Conservation (phyloP, 2,888 invertebrate species). For the Smittia aterrima region DNA sequence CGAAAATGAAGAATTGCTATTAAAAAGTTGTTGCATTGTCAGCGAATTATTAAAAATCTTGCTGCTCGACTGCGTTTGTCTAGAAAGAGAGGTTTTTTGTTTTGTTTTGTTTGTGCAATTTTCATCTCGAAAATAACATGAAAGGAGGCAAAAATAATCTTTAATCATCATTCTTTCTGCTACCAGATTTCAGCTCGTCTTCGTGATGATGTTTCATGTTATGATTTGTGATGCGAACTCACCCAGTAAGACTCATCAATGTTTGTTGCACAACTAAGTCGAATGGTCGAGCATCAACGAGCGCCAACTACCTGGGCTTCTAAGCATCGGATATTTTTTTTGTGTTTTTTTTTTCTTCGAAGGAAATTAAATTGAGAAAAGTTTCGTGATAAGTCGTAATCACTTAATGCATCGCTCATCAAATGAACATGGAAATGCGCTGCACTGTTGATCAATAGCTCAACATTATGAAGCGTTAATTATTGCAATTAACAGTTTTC, state of each 20-base stretch:
- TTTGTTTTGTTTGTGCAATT: conserved; percentile 39
- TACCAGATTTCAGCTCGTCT: conserved; percentile 10
- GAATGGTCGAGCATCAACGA: background rate
- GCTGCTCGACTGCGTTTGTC: conserved; percentile 22
- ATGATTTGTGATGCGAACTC: background rate
- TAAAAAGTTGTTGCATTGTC: conserved; percentile 35
- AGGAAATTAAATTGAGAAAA: conserved; percentile 13
- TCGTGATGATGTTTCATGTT: conserved; percentile 11
- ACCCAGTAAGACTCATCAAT: background rate
- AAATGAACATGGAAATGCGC: conserved; percentile 25
- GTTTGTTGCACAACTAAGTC: background rate
- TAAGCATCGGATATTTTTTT: background rate
- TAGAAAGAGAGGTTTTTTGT: conserved; percentile 17
- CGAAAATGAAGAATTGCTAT: background rate
- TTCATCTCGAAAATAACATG: conserved; percentile 16
- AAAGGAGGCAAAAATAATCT: conserved; percentile 16
- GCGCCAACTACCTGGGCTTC: background rate
- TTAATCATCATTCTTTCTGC: conserved; percentile 33
- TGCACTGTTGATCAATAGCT: conserved; percentile 24
- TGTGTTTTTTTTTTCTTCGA: background rate
- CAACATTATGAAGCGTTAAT: conserved; percentile 34
- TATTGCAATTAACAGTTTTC: conserved; percentile 33
- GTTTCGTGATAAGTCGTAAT: conserved; percentile 38
- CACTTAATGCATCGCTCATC: conserved; percentile 22
- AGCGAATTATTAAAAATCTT: conserved; percentile 41